Evolutionary conservation across 2,888 invertebrate species (phyloP), one percentile per base, ranked within the genome.

Genomic region (Sinodicranocentrus sp.): DNA sequence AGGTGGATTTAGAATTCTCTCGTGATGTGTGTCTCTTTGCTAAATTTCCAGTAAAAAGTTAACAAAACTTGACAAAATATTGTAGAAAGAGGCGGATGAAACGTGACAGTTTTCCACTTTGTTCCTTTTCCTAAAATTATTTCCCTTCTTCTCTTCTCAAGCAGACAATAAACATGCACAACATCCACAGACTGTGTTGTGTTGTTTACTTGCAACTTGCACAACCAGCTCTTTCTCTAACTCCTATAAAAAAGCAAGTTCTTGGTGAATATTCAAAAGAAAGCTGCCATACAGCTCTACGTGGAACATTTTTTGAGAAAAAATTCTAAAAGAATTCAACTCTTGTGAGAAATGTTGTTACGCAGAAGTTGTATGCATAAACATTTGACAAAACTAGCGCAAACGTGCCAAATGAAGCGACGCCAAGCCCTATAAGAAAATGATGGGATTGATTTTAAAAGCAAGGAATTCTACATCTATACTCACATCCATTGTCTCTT

Each of bases 41-140:
- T 33, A 15, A 48, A 25, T 70, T 48, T 70, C 26, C 19, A 52
- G 52, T 25, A 10, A 25, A 44, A 23, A 48, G 48, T 52, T 52
- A 52, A 52, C 70, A 25, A 70, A 43, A 44, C 33, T 67, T 67
- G 67, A 67, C 44, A 67, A 67, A 67, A 44, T 65, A 61, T 57
- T 19, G 21, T 57, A 21, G 26, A 26, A 13, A 5, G 61, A 25
- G 10, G n/a, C 5, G 2, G 15, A 48, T 15, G n/a, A 48, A 48
- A 48, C 48, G 13, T 48, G 48, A 48, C 48, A 48, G 48, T 48
- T 48, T 48, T 48, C n/a, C 48, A 48, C 48, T 48, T 48, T 48
- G 48, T 48, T 48, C 48, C n/a, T 48, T n/a, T 48, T 48, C 48
- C 48, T 13, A 39, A 39, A 5, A 8, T 39, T 39, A 5, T 39